phyloP scores from a whole-genome alignment of 2,113 vertebrate genomes.

The Zapornia atra region DNA sequence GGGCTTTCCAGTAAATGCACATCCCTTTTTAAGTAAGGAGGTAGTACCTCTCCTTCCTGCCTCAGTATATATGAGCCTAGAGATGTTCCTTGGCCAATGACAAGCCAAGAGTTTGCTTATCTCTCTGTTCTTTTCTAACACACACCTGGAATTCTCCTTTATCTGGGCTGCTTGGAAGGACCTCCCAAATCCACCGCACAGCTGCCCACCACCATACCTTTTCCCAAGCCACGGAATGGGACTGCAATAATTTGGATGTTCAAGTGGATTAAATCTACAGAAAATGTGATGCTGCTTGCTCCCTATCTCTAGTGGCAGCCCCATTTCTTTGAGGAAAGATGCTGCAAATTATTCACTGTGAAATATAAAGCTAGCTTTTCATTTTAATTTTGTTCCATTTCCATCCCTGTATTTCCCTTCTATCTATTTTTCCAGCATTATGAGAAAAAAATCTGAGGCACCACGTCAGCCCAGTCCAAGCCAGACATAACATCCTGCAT shows the following conservation, averaged over 20 bases:
- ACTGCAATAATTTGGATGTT: background rate
- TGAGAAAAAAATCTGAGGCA: background rate
- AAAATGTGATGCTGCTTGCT: background rate
- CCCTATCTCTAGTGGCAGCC: background rate
- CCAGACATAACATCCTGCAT: conserved; percentile 65
- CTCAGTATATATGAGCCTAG: background rate
- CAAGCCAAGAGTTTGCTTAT: background rate
- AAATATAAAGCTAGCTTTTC: conserved; percentile 37
- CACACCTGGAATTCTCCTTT: background rate
- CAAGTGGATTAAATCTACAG: background rate
- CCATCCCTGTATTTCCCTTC: conserved; percentile 29
- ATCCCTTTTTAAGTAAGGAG: background rate
- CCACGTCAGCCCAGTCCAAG: conserved; percentile 59
- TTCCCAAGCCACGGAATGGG: background rate
- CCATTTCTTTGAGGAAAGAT: background rate
- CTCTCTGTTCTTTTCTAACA: background rate
- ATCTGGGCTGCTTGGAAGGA: background rate
- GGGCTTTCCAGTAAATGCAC: background rate
- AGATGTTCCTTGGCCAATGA: background rate
- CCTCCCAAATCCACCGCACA: background rate
- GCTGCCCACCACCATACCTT: background rate
- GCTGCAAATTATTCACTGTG: conserved; percentile 30
- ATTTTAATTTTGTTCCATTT: conserved; percentile 43
- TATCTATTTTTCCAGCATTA: conserved; percentile 44
- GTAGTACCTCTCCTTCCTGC: background rate